These are phyloP conservation scores for Erpetoichthys calabaricus DNA, from an alignment of 2,797 vertebrate species.

Conservation along the genomic window DNA sequence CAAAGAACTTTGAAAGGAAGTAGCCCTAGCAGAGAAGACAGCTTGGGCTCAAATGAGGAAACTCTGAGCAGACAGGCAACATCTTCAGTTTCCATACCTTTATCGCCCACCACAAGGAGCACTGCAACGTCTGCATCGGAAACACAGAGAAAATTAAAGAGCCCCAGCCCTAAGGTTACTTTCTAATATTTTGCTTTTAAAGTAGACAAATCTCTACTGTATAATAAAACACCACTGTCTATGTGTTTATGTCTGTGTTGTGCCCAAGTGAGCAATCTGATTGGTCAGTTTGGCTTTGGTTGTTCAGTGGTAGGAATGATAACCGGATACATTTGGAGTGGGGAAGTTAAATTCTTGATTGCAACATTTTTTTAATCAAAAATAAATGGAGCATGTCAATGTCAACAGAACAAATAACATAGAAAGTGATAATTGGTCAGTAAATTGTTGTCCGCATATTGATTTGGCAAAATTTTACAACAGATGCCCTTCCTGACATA, in stretches of 20 bases:
- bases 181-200: background rate
- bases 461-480: no score
- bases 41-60: constrained; percentile 19
- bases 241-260: no score
- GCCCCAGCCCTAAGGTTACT: constrained; percentile 33
- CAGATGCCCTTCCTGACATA: no score
- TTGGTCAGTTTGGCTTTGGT: no score
- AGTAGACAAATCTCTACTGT: background rate
- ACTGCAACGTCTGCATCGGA: constrained; percentile 22
- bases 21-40: constrained; percentile 25
- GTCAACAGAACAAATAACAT: no score
- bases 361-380: no score
- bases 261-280: no score
- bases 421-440: no score
- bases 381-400: no score
- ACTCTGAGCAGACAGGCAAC: constrained; percentile 26
- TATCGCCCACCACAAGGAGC: constrained; percentile 27
- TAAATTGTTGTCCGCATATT: no score
- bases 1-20: constrained; percentile 39
- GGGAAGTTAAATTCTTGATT: background rate
- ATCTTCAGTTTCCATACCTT: constrained; percentile 30
- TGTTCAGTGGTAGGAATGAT: no score
- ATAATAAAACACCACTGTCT: no score
- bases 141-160: constrained; percentile 19
- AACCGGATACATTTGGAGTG: background rate